A percentile compares a stretch with the other conserved stretches of the same genome.
Evolutionary conservation across 2,888 invertebrate species (phyloP).

Genomic region (Fragum whitleyi): DNA sequence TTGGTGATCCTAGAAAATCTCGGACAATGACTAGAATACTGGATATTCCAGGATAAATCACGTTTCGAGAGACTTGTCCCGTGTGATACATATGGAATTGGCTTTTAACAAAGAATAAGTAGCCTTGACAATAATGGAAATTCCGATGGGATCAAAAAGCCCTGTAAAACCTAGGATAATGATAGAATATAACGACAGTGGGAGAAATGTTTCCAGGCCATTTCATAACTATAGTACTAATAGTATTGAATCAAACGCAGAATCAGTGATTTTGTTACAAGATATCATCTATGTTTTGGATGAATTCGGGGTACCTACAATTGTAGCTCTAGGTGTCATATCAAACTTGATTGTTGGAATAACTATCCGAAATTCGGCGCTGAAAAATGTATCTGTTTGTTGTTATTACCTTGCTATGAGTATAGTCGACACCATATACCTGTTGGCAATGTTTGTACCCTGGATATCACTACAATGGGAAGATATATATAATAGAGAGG

Average conservation of each 20-base stretch:
- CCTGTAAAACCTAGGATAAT: not conserved
- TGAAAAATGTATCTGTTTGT: conserved; percentile 63
- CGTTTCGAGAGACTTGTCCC: not conserved
- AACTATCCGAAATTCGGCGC: conserved; percentile 59
- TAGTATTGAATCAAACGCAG: not conserved
- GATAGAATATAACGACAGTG: not conserved
- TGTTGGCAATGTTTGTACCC: conserved; percentile 65
- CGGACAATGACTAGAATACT: not conserved
- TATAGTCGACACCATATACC: conserved; percentile 64
- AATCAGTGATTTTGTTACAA: conserved; percentile 16
- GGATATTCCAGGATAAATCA: not conserved
- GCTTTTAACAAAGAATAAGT: not conserved
- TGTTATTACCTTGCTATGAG: conserved; percentile 64
- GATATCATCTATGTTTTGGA: conserved; percentile 55
- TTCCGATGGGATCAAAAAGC: conserved; percentile 1
- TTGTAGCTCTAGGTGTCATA: conserved; percentile 62
- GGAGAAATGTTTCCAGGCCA: conserved; percentile 1
- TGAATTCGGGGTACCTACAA: conserved; percentile 58
- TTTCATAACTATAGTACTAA: not conserved
- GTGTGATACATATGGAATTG: conserved; percentile 8
- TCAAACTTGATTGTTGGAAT: conserved; percentile 57
- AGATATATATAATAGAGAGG: conserved; percentile 67
- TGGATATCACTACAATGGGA: conserved; percentile 64
- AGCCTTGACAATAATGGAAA: conserved; percentile 14
- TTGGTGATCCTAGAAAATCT: not conserved